Evolutionary conservation across 2,113 vertebrate species (phyloP), one percentile per base, ranked within the genome.

Genomic region (Oryzias curvinotus): DNA sequence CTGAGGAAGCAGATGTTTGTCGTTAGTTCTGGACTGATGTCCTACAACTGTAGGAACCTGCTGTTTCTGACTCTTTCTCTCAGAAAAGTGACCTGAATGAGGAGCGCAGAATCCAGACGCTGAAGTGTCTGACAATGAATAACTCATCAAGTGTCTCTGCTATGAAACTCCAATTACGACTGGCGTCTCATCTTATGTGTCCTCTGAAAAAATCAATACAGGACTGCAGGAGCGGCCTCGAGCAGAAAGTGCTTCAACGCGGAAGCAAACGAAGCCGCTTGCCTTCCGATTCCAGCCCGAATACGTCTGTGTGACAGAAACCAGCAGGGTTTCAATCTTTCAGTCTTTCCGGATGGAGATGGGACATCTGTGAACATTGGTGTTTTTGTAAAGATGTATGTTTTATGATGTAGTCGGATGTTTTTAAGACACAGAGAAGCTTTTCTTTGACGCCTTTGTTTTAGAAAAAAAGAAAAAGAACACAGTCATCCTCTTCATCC

Each of bases 171-270:
- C 75, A 83, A 84, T 81, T 75, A 82, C 67, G 75, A 68, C 42
- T 41, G 1, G 73, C 65, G 48, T 65, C 56, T 48, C 71, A 60
- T 84, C 71, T 57, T 54, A 17, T n/a, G 17, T 61, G 55, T 77
- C 69, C 69, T 60, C 6, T 46, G 76, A 71, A 76, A 62, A 80
- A 89, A 85, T 90, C 84, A 77, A 87, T 85, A 70, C 46, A 55
- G 64, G 61, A 72, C 85, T 82, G 66, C 52, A 50, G 66, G 59
- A 77, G 64, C 60, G 72, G 70, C 80, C 67, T 71, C 50, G 50
- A 46, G 72, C 45, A 60, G 62, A 77, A 84, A 78, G 82, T 53
- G 50, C 16, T 81, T 69, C 57, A 66, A 26, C 46, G 51, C 63
- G 65, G 26, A 74, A 55, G 7, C 64, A 77, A 62, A 76, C 43